A percentile compares a stretch with the other conserved stretches of the same genome.
These are phyloP conservation scores for Sebastiscus albofasciatus DNA, from an alignment of 2,797 vertebrate genomes.

Conservation along the genomic window DNA sequence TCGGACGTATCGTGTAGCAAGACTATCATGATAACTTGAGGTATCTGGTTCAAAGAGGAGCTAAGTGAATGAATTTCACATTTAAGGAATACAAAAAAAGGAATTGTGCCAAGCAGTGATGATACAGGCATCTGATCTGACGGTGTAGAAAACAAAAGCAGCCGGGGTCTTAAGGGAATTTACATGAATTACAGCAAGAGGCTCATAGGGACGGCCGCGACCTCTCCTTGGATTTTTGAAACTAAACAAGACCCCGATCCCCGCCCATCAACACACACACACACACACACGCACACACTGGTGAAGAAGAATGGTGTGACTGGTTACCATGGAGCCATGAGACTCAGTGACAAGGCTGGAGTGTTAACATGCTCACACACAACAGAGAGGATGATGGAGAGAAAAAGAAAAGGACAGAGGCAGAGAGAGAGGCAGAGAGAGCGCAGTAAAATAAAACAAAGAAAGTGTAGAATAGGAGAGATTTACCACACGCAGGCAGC, in stretches of 20 bases:
- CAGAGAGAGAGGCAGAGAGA: constrained; percentile 58
- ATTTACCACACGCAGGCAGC: constrained; percentile 81
- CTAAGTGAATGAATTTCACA: constrained; percentile 26
- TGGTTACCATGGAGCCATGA: constrained; percentile 81
- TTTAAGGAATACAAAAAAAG: not conserved
- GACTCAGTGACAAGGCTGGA: constrained; percentile 76
- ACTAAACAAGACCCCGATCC: constrained; percentile 65
- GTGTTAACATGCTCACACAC: constrained; percentile 73
- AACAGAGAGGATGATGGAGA: constrained; percentile 75
- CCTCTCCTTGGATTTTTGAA: constrained; percentile 73
- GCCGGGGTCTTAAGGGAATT: constrained; percentile 71
- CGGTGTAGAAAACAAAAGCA: constrained; percentile 67
- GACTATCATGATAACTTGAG: constrained; percentile 2
- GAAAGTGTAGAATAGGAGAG: constrained; percentile 57
- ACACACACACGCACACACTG: constrained; percentile 38
- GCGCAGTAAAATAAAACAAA: constrained; percentile 69
- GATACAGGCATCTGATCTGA: constrained; percentile 43
- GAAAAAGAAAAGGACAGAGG: constrained; percentile 63
- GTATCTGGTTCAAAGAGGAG: constrained; percentile 26
- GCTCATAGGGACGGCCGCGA: constrained; percentile 61
- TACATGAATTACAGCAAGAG: constrained; percentile 82
- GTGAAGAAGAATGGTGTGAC: constrained; percentile 70
- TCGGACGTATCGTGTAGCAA: constrained; percentile 32
- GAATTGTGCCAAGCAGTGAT: constrained; percentile 16
- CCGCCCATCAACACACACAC: constrained; percentile 57